phyloP scores from a whole-genome alignment of 2,888 invertebrate genomes.

The Diadegma fenestrale region DNA sequence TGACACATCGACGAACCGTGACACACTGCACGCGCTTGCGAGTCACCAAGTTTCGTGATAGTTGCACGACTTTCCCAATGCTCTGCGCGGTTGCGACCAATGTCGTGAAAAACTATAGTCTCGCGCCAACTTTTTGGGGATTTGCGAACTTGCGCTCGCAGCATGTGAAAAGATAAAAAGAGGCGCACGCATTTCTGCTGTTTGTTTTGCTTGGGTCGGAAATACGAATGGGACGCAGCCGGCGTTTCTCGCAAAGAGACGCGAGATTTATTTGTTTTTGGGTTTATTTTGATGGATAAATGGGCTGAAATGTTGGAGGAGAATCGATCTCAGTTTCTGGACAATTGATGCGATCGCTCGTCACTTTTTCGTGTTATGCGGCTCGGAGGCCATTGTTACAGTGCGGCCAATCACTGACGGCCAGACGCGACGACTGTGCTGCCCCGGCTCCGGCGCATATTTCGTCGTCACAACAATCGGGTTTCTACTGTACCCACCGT shows the following conservation, averaged over 20 bases:
- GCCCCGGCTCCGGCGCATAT: slow-evolving; percentile 4
- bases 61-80: slow-evolving; percentile 45
- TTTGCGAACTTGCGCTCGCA: slow-evolving; percentile 18
- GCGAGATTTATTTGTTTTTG: not conserved
- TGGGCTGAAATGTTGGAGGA: not conserved
- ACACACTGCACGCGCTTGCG: slow-evolving; percentile 35
- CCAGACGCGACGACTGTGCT: slow-evolving; percentile 38
- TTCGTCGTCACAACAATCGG: slow-evolving; percentile 40
- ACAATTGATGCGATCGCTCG: not conserved
- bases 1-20: slow-evolving; percentile 65
- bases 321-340: slow-evolving; percentile 1
- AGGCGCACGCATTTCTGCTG: slow-evolving; percentile 3
- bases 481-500: slow-evolving; percentile 53
- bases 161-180: slow-evolving; percentile 10
- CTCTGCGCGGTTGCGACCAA: slow-evolving; percentile 45
- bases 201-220: not conserved
- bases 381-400: slow-evolving; percentile 1
- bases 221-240: not conserved
- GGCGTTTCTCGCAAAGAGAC: not conserved
- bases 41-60: slow-evolving; percentile 33
- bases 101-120: too few relatives aligned
- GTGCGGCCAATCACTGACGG: slow-evolving; percentile 62
- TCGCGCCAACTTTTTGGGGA: too few relatives aligned
- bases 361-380: not conserved
- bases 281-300: not conserved